A percentile compares a stretch with the other conserved stretches of the same genome.
Conservation (phyloP, 2,888 invertebrate species). For the Plutella xylostella region DNA sequence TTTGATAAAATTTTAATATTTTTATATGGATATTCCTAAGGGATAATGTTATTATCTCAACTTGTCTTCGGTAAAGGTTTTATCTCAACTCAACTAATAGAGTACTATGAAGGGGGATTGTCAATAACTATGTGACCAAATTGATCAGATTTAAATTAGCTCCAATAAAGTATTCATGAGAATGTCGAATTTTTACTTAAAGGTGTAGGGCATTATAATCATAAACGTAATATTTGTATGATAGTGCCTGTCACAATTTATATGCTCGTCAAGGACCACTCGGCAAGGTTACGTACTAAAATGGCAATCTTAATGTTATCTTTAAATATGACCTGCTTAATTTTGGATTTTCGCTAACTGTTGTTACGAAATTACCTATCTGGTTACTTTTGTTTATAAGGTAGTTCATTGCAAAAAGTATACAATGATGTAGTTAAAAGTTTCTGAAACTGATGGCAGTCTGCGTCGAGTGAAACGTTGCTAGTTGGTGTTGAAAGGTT, state of each 20-base stretch:
- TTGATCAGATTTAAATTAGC: no score
- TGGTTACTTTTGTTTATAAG: neutral
- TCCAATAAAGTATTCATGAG: no score
- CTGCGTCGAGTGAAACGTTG: conserved; percentile 22
- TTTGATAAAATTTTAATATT: no score
- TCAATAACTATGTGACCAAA: no score
- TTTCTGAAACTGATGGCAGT: conserved; percentile 19
- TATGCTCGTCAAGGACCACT: conserved; percentile 54
- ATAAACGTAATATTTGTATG: no score
- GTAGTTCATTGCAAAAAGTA: neutral
- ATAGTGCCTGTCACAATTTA: conserved; percentile 53
- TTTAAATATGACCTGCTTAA: conserved; percentile 16
- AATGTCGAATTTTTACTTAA: no score
- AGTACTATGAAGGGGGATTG: no score
- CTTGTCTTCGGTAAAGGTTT: no score
- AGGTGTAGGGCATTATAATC: no score
- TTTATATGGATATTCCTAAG: no score
- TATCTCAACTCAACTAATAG: no score
- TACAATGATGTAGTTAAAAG: neutral
- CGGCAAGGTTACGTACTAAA: conserved; percentile 55
- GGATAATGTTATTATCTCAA: no score
- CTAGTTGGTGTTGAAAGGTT: conserved; percentile 26
- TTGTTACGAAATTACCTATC: neutral
- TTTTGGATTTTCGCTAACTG: conserved; percentile 37
- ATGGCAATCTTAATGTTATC: conserved; percentile 65